Evolutionary conservation across 2,888 invertebrate species (phyloP), one percentile per base, ranked within the genome.

Genomic region (Galerucella nymphaeae): DNA sequence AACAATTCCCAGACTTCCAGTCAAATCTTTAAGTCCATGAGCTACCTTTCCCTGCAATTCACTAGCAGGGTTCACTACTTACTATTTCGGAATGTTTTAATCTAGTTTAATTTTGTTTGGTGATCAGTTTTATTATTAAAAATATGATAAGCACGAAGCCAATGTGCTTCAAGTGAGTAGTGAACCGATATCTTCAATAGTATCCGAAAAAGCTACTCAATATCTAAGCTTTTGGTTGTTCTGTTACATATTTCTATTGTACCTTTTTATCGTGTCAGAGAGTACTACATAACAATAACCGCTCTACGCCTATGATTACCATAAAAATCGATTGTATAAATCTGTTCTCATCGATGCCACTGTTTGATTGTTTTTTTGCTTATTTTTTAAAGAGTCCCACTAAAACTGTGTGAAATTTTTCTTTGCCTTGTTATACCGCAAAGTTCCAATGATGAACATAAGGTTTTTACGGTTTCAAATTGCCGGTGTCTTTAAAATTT

Each of bases 331-430:
- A 77, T 70, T 72, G 72, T 70, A 70, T 65, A 77, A 78, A 80
- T 80, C 79, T 78, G 78, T 83, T 83, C 83, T 83, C 83, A 83
- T 83, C 82, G 82, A 80, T 81, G 79, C 79, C 79, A 71, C 75
- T 76, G 77, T 74, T 74, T 81, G 80, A 82, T 82, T 82, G 80
- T 76, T 81, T 83, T 81, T 80, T 80, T 82, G 75, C 71, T 65
- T 55, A 62, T 74, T 73, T 73, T 76, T 76, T 73, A 71, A 77
- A 76, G 75, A 79, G 76, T 77, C 76, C 66, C 77, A 80, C 78
- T 82, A 81, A 81, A 82, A 82, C 81, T 82, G 82, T 83, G 83
- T 83, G 82, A 83, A 83, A 83, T 83, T 82, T 81, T 80, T 81
- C 79, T 79, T 79, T 73, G 64, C 75, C 70, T 69, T 75, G 48